phyloP scores from a whole-genome alignment of 2,113 vertebrate species.

The Chionis minor region DNA sequence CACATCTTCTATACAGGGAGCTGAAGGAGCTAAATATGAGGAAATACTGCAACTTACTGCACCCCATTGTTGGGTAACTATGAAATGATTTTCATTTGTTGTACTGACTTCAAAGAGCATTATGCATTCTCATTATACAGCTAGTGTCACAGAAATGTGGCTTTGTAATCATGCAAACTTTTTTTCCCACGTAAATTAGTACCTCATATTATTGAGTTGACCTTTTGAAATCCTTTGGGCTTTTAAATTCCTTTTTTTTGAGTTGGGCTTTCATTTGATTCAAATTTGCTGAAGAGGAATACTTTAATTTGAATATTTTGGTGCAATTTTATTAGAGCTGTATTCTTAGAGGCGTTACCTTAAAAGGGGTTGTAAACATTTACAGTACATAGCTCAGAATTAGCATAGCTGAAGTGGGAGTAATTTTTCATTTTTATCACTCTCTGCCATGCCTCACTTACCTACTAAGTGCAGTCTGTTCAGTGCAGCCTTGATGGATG shows the following conservation, averaged over 20 bases:
- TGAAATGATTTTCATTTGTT: neutral
- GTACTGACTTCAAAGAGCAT: neutral
- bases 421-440: conserved; percentile 71
- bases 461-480: conserved; percentile 59
- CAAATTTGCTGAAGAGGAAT: neutral
- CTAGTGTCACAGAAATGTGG: neutral
- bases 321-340: conserved; percentile 28
- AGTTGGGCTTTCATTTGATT: neutral
- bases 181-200: neutral
- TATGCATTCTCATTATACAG: neutral
- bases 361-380: conserved; percentile 45
- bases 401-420: conserved; percentile 54
- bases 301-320: neutral
- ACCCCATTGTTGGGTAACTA: neutral
- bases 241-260: neutral
- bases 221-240: neutral
- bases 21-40: neutral
- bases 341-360: conserved; percentile 29
- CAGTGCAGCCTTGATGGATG: conserved; percentile 59
- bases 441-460: conserved; percentile 56
- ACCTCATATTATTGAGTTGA: neutral
- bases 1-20: neutral
- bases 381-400: conserved; percentile 41
- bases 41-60: neutral
- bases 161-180: neutral